phyloP scores from a whole-genome alignment of 2,888 invertebrate genomes.

The Allygus modestus region DNA sequence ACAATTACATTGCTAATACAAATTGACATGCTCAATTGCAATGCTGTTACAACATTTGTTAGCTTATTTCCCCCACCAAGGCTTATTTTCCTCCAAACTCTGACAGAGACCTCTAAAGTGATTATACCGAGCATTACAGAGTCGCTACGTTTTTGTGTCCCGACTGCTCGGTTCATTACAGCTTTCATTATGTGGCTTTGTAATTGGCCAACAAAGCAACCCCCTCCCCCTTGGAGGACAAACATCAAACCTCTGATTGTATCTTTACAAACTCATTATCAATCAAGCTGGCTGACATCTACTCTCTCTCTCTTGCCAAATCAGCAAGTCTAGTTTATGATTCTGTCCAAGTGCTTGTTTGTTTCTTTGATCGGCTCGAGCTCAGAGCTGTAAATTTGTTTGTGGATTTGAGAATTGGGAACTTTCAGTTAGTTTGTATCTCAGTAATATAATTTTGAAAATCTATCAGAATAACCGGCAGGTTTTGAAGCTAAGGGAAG shows the following conservation, averaged over 20 bases:
- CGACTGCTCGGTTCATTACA: slow-evolving; percentile 37
- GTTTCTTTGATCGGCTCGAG: not conserved
- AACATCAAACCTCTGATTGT: slow-evolving; percentile 49
- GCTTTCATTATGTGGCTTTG: slow-evolving; percentile 38
- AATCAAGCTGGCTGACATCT: slow-evolving; percentile 29
- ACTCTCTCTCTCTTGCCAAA: slow-evolving; percentile 13
- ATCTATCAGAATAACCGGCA: too few species aligned
- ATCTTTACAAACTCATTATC: slow-evolving; percentile 54
- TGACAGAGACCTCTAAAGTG: slow-evolving; percentile 18
- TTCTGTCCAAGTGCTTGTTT: slow-evolving; percentile 22
- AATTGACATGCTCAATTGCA: too few species aligned
- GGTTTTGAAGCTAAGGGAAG: too few species aligned
- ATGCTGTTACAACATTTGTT: too few species aligned
- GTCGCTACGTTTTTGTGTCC: slow-evolving; percentile 24
- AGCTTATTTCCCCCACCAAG: too few species aligned
- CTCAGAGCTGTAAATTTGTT: not conserved
- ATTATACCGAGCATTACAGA: slow-evolving; percentile 21
- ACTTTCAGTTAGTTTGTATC: not conserved
- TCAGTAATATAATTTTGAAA: too few species aligned
- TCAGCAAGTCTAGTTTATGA: slow-evolving; percentile 42
- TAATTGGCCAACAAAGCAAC: slow-evolving; percentile 49
- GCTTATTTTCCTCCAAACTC: too few species aligned
- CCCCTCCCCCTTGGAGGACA: slow-evolving; percentile 19
- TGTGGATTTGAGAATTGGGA: not conserved
- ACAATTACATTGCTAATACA: too few species aligned